Percentiles rank a stretch among this genome's conserved stretches.
phyloP scores from a whole-genome alignment of 1,140 invertebrate genomes.

The Drosophila bifasciata region DNA sequence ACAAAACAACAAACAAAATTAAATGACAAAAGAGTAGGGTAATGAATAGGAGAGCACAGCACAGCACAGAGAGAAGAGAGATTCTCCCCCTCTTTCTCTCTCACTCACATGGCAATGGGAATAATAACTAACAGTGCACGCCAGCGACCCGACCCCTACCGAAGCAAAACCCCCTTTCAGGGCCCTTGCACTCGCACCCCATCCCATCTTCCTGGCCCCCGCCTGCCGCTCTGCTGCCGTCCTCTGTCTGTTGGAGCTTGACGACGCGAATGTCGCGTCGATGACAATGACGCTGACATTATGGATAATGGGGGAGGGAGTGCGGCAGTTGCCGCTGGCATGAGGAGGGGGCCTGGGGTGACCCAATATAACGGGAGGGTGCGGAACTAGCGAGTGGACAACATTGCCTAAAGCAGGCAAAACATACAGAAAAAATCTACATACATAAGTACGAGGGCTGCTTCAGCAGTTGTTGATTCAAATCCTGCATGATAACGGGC shows the following conservation, averaged over 20 bases:
- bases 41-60: slow-evolving; percentile 27
- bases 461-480: background rate
- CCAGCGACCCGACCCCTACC: background rate
- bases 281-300: slow-evolving; percentile 52
- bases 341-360: background rate
- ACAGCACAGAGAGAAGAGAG: slow-evolving; percentile 1
- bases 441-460: slow-evolving; percentile 22
- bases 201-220: background rate
- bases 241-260: slow-evolving; percentile 72
- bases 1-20: slow-evolving; percentile 58
- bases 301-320: slow-evolving; percentile 44
- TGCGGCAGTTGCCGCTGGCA: background rate
- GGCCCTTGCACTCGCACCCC: background rate
- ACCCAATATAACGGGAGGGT: slow-evolving; percentile 2
- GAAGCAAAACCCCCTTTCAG: slow-evolving; percentile 22
- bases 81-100: background rate
- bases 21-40: slow-evolving; percentile 31
- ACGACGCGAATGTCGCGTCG: slow-evolving; percentile 38
- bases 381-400: slow-evolving; percentile 33
- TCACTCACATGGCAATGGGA: slow-evolving; percentile 25
- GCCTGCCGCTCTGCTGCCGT: slow-evolving; percentile 21
- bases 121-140: slow-evolving; percentile 31
- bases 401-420: slow-evolving; percentile 59
- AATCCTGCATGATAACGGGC: no score
- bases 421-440: slow-evolving; percentile 37